Evolutionary conservation across 2,888 invertebrate genomes (phyloP).

Genomic region (Willowsia nigromaculata): DNA sequence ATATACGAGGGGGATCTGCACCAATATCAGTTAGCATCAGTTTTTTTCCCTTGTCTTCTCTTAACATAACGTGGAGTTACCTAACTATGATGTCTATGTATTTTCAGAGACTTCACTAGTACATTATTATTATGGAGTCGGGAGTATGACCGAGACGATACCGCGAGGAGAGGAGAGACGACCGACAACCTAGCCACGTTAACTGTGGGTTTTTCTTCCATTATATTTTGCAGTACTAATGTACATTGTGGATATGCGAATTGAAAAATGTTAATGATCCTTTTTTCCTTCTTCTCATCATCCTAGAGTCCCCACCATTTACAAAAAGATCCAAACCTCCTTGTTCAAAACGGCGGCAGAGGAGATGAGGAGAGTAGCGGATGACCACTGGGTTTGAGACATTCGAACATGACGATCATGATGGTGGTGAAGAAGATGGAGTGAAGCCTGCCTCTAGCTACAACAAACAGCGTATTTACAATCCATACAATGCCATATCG

Average conservation of each 20-base stretch:
- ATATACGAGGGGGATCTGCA: conserved; percentile 66
- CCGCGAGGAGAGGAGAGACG: conserved; percentile 54
- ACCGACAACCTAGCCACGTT: conserved; percentile 67
- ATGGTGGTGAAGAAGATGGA: conserved; percentile 44
- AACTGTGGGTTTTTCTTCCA: conserved; percentile 52
- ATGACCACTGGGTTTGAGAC: conserved; percentile 74
- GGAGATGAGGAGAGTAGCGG: conserved; percentile 40
- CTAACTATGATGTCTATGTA: conserved; percentile 59
- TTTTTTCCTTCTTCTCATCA: conserved; percentile 56
- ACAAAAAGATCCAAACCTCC: conserved; percentile 44
- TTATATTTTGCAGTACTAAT: conserved; percentile 17
- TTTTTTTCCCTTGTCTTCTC: conserved; percentile 53
- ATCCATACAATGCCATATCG: conserved; percentile 31
- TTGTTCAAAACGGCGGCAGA: conserved; percentile 60
- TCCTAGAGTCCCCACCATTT: conserved; percentile 52
- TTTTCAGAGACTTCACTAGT: conserved; percentile 49
- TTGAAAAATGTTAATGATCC: conserved; percentile 73
- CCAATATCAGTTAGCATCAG: conserved; percentile 25
- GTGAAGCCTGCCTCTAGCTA: conserved; percentile 62
- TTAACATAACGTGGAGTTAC: conserved; percentile 61
- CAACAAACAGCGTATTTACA: conserved; percentile 32
- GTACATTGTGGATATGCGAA: conserved; percentile 43
- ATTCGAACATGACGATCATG: conserved; percentile 61
- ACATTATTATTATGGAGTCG: conserved; percentile 26
- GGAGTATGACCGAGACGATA: conserved; percentile 40